phyloP scores from a whole-genome alignment of 2,113 vertebrate species.

The Brachyistius frenatus region DNA sequence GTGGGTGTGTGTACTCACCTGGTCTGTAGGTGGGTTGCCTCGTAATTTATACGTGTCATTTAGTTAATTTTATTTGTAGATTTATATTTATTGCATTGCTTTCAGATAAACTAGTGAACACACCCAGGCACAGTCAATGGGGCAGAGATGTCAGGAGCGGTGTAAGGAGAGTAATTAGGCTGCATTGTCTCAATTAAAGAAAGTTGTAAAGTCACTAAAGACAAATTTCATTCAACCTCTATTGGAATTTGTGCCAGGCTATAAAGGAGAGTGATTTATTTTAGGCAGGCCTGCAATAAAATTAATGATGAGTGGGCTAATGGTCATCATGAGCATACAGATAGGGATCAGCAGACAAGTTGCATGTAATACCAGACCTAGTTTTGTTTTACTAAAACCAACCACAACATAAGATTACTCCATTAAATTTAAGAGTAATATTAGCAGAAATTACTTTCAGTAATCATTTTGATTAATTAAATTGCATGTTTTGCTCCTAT shows the following conservation, averaged over 20 bases:
- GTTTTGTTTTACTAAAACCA: background rate
- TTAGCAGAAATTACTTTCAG: no score
- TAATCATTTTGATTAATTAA: no score
- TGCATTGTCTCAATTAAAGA: slow-evolving; percentile 23
- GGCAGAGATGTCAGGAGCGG: background rate
- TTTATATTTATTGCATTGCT: slow-evolving; percentile 23
- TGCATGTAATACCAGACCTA: background rate
- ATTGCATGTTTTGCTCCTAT: no score
- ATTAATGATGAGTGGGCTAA: background rate
- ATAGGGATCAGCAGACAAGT: background rate
- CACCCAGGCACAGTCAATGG: slow-evolving; percentile 7
- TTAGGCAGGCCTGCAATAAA: slow-evolving; percentile 24
- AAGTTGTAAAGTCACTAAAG: slow-evolving; percentile 26
- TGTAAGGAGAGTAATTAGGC: slow-evolving; percentile 20
- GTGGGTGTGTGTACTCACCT: slow-evolving; percentile 56
- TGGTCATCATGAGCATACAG: background rate
- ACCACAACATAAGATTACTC: background rate
- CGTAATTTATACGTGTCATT: slow-evolving; percentile 23
- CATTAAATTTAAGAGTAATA: background rate
- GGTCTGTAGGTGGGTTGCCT: slow-evolving; percentile 45
- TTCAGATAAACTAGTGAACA: slow-evolving; percentile 50
- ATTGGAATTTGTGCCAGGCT: slow-evolving; percentile 2
- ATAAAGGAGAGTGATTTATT: slow-evolving; percentile 49
- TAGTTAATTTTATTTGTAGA: slow-evolving; percentile 33
- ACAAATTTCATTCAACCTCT: slow-evolving; percentile 32